phyloP scores from a whole-genome alignment of 2,888 invertebrate genomes.

The Loripinus fragilis region DNA sequence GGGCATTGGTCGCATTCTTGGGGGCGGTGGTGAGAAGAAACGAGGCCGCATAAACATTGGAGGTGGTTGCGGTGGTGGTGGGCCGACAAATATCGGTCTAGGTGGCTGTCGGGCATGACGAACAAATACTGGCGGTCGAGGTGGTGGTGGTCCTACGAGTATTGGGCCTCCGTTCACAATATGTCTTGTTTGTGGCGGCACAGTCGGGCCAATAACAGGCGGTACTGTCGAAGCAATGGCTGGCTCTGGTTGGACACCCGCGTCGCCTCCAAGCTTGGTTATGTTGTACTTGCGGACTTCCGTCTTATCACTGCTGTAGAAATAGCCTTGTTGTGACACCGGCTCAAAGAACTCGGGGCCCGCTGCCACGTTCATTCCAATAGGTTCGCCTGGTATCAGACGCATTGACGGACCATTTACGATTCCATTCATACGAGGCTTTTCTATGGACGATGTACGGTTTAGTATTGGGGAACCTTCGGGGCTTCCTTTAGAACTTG shows the following conservation, averaged over 20 bases:
- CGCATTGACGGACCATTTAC: constrained; percentile 49
- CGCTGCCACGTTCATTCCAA: constrained; percentile 46
- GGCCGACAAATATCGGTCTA: constrained; percentile 28
- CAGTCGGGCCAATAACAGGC: background rate
- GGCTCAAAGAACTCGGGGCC: constrained; percentile 77
- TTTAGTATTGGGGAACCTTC: background rate
- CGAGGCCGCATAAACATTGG: constrained; percentile 58
- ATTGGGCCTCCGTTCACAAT: constrained; percentile 22
- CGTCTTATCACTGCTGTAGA: constrained; percentile 74
- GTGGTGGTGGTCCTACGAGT: constrained; percentile 15
- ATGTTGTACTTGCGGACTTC: constrained; percentile 78
- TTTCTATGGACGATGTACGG: background rate
- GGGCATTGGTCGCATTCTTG: constrained; percentile 54
- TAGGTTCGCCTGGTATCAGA: constrained; percentile 63
- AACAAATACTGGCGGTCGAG: constrained; percentile 29
- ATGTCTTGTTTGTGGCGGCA: constrained; percentile 18
- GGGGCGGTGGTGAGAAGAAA: constrained; percentile 75
- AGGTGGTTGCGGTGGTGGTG: constrained; percentile 50
- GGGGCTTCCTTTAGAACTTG: background rate
- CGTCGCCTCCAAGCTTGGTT: constrained; percentile 53
- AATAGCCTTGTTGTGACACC: constrained; percentile 77
- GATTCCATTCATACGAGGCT: background rate
- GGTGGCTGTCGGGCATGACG: constrained; percentile 24
- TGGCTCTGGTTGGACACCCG: constrained; percentile 3
- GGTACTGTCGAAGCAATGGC: constrained; percentile 14